Base-by-base conservation (phyloP, 2,113 vertebrate species). In the Poeciliopsis retropinna region DNA sequence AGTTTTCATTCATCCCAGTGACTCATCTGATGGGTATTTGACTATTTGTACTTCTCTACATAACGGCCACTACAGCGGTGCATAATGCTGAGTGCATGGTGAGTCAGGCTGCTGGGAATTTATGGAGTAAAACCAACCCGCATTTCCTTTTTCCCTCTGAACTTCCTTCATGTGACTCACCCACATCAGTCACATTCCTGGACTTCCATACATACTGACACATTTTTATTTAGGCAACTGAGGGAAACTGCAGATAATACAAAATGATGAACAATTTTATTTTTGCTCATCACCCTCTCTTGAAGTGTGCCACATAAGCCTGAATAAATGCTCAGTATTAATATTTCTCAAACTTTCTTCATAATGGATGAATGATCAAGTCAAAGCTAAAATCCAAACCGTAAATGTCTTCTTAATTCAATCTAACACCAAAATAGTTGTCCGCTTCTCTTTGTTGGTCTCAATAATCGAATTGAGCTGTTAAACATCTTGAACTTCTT, bases 61-160 rank as follows among this genome's bases (percentile, higher is more conserved):
- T 64, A 75, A 71, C 70, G 54, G 60, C 39, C 22, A 27, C 57
- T 71, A 15, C 14, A 47, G 44, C 68, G 60, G 64, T 39, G 28
- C 11, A 66, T 79, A 83, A 73, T 75, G 87, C 88, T 90, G 88
- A 93, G 73, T 87, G 84, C 80, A 86, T 86, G 65, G 76, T 92
- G 92, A 92, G 79, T 93, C 91, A 92, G 47, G 64, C 67, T 1
- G 15, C 60, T n/a, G 66, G 79, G 81, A 84, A 83, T 84, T 83
- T 60, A 86, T 70, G 75, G 72, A 80, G 75, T 66, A 57, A 7
- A 60, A 60, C 25, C 44, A 65, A 68, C 31, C 79, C 78, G 29
- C 47, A 12, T 73, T 81, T 82, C 87, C 82, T 85, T 79, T 37
- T 76, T 72, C 76, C 68, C 72, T 61, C 68, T 65, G 63, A 31